Evolutionary conservation across 2,113 vertebrate species (phyloP), one percentile per base, ranked within the genome.

Genomic region (Gobio gobio): DNA sequence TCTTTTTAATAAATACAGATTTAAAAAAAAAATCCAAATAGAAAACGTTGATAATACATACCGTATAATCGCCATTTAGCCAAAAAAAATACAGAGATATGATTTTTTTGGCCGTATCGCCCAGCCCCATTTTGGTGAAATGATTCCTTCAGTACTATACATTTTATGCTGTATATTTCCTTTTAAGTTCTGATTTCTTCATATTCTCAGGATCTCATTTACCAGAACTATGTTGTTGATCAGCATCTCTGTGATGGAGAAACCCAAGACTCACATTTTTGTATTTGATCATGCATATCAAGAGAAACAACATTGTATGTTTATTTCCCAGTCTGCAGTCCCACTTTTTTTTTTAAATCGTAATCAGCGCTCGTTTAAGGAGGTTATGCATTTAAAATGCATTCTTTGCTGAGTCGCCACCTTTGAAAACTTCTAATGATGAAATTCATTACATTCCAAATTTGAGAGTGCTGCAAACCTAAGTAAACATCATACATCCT

Each of bases 391-490:
- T 75, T 70, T 73, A 56, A 61, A 75, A 73, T 63, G 20, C 0
- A 7, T 29, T 16, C 26, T 72, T 87, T 82, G 90, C 92, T 92
- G 91, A 93, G 84, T 85, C 40, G 84, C 74, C 90, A 83, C 88
- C 93, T 93, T 90, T 88, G 88, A 81, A 88, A 90, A 91, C 90
- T 90, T 84, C 87, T 86, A 88, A 90, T 89, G 79, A 89, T 90
- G 88, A 88, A 83, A 89, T 85, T 91, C 82, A 91, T 91, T 91
- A 89, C 85, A 91, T 91, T 87, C 89, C 82, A 75, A 45, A 29
- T 88, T 86, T 87, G 85, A 47, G 18, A 68, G 56, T 78, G 80
- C 61, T 66, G 77, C 33, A 66, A 73, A 56, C 36, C 20, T 51
- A 72, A 82, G 64, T 78, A 86, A 85, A 61, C 61, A 78, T 40